Conservation (phyloP, 2,797 vertebrate genomes). For the Morus bassanus region DNA sequence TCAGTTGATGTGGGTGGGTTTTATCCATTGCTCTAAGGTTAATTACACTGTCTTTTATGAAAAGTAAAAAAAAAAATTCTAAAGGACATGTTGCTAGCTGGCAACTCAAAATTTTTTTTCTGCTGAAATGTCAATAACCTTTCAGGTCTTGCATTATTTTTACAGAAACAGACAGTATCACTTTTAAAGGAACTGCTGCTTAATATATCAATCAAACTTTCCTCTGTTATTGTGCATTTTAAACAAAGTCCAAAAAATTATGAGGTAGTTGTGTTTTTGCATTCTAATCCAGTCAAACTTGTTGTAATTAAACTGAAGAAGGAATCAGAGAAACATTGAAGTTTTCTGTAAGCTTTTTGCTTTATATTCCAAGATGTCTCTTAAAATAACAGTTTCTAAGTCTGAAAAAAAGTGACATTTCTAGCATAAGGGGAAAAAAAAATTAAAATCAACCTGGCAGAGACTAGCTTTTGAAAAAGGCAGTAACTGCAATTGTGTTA, state of each 20-base stretch:
- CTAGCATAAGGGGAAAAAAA: background rate
- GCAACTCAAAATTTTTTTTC: conserved; percentile 69
- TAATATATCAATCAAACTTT: conserved; percentile 45
- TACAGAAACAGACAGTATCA: conserved; percentile 44
- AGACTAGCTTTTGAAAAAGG: background rate
- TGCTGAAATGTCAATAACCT: conserved; percentile 71
- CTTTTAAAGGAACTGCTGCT: background rate
- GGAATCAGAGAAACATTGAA: conserved; percentile 35
- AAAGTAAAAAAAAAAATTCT: conserved; percentile 42
- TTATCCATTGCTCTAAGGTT: conserved; percentile 69
- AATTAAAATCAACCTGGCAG: background rate
- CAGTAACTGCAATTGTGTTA: background rate
- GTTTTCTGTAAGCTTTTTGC: background rate
- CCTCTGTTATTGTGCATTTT: conserved; percentile 1
- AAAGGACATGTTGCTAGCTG: conserved; percentile 53
- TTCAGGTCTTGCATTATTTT: conserved; percentile 59
- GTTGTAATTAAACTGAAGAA: conserved; percentile 13
- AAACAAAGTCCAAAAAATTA: background rate
- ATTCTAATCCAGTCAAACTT: conserved; percentile 42
- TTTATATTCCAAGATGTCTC: conserved; percentile 20
- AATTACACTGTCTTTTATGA: conserved; percentile 69
- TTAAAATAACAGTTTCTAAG: conserved; percentile 1
- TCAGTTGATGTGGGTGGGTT: conserved; percentile 49
- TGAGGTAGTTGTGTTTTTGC: conserved; percentile 1
- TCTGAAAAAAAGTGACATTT: conserved; percentile 2